Conservation (phyloP, 2,113 vertebrate genomes). For the Ameiurus melas region DNA sequence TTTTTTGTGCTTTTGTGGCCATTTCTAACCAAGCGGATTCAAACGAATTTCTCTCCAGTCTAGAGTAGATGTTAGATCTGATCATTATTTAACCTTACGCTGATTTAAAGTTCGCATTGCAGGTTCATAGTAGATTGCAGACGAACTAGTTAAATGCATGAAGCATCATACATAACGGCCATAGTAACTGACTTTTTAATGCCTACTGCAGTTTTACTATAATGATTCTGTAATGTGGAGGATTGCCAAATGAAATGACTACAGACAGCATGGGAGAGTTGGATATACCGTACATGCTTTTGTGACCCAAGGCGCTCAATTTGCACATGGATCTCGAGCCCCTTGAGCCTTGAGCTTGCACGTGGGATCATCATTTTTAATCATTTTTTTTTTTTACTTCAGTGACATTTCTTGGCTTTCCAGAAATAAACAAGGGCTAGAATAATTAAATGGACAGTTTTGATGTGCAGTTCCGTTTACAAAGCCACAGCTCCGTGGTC, state of each 20-base stretch:
- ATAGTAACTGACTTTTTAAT: neutral
- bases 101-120: neutral
- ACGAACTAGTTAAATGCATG: conserved; percentile 14
- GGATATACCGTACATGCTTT: neutral
- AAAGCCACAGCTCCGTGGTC: conserved; percentile 15
- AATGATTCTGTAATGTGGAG: conserved; percentile 3
- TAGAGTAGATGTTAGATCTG: neutral
- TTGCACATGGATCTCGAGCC: neutral
- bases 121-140: neutral
- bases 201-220: conserved; percentile 3
- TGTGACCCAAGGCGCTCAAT: conserved; percentile 20
- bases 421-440: conserved; percentile 31
- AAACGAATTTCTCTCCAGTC: neutral
- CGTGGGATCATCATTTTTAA: neutral
- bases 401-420: conserved; percentile 9
- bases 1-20: neutral
- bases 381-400: neutral
- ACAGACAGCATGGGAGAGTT: neutral
- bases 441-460: conserved; percentile 12
- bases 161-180: neutral
- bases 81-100: neutral
- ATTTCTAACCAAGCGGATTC: neutral
- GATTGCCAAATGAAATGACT: conserved; percentile 37
- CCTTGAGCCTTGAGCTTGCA: neutral
- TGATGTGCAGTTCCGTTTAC: neutral